Conservation (phyloP, 2,888 invertebrate species). For the Andrena chrysosceles region DNA sequence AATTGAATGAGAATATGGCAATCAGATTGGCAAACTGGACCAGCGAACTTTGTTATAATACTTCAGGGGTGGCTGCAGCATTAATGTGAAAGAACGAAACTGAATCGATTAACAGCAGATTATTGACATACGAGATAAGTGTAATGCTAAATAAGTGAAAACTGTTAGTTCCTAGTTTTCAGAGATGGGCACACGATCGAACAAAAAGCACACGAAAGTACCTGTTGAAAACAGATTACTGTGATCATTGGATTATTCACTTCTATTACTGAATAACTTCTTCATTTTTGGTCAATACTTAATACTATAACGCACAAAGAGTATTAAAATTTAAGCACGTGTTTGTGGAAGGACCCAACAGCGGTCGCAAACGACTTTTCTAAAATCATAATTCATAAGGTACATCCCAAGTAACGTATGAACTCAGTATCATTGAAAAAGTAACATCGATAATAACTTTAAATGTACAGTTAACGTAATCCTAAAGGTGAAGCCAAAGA, state of each 20-base stretch:
- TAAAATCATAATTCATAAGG: constrained; percentile 30
- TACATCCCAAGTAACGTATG: constrained; percentile 18
- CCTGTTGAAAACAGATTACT: constrained; percentile 73
- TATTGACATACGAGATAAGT: constrained; percentile 56
- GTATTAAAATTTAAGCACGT: constrained; percentile 23
- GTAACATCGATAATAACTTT: constrained; percentile 23
- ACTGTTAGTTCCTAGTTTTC: constrained; percentile 78
- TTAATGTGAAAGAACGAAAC: constrained; percentile 46
- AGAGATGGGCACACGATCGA: constrained; percentile 76
- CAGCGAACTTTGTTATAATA: constrained; percentile 70
- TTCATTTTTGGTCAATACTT: constrained; percentile 18
- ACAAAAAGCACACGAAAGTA: constrained; percentile 76
- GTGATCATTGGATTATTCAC: constrained; percentile 62
- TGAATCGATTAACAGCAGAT: constrained; percentile 48
- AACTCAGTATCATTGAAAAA: constrained; percentile 14
- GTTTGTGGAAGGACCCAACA: constrained; percentile 20
- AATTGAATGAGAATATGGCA: constrained; percentile 68
- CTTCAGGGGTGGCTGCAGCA: constrained; percentile 71
- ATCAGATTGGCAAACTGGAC: constrained; percentile 77
- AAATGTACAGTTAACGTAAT: constrained; percentile 23
- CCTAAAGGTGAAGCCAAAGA: constrained; percentile 44
- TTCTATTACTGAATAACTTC: constrained; percentile 1
- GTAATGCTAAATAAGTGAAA: constrained; percentile 69
- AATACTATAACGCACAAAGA: constrained; percentile 53
- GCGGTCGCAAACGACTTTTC: constrained; percentile 25